Conservation (phyloP, 1,140 invertebrate species). For the Cyclargus thomasi region DNA sequence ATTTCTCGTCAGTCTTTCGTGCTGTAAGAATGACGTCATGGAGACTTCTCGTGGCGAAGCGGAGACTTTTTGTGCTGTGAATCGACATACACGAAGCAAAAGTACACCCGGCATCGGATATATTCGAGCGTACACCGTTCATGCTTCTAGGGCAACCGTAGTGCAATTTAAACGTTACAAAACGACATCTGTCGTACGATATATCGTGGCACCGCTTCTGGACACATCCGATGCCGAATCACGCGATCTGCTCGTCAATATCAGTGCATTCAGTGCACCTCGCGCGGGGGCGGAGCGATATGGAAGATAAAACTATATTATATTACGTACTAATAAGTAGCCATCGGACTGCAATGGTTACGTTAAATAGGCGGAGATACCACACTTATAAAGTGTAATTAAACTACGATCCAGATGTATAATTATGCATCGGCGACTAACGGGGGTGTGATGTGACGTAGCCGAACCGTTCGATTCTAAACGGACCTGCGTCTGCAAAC, state of each 20-base stretch:
- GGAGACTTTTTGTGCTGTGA: slow-evolving; percentile 21
- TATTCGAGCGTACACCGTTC: background rate
- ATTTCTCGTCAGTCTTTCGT: slow-evolving; percentile 62
- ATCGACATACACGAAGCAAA: slow-evolving; percentile 17
- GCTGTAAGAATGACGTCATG: slow-evolving; percentile 44
- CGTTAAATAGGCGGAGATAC: slow-evolving; percentile 70
- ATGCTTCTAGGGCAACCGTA: background rate
- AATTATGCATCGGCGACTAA: slow-evolving; percentile 58
- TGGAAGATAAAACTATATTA: slow-evolving; percentile 54
- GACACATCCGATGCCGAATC: background rate
- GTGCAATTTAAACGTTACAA: background rate
- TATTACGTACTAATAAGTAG: slow-evolving; percentile 69
- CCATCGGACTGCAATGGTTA: slow-evolving; percentile 67
- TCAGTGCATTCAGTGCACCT: slow-evolving; percentile 32
- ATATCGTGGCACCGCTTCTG: background rate
- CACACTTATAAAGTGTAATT: slow-evolving; percentile 73
- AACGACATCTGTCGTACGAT: background rate
- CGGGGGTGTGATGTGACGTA: slow-evolving; percentile 52
- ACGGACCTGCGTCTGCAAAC: background rate
- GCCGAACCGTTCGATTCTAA: slow-evolving; percentile 20
- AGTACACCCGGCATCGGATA: slow-evolving; percentile 16
- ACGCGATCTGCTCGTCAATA: slow-evolving; percentile 23
- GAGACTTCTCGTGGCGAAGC: slow-evolving; percentile 19
- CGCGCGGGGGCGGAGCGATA: slow-evolving; percentile 41
- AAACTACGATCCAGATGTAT: slow-evolving; percentile 71